Percentiles rank a stretch among this genome's conserved stretches.
Conservation (phyloP, 2,797 vertebrate genomes). For the Chromobotia macracanthus region DNA sequence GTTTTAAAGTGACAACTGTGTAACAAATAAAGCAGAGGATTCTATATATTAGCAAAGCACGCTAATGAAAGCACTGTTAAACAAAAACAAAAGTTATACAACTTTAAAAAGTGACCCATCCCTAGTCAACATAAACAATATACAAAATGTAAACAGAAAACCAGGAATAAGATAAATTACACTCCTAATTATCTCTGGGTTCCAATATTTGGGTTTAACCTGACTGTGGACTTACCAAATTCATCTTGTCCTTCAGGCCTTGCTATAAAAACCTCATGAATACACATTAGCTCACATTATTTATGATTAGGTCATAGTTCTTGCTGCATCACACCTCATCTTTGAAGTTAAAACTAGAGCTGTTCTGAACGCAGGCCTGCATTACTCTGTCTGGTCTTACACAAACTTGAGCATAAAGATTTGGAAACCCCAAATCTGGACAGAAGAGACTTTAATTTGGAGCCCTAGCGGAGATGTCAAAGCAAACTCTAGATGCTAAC, state of each 20-base stretch:
- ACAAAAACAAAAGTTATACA: neutral
- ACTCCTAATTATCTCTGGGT: neutral
- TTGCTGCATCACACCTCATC: neutral
- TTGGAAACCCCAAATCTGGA: neutral
- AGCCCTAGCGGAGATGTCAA: slow-evolving; percentile 1
- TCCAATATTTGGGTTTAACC: neutral
- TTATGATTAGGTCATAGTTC: neutral
- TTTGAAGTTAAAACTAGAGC: neutral
- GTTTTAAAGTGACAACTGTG: neutral
- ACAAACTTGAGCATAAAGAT: neutral
- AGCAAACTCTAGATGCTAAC: neutral
- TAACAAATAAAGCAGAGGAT: neutral
- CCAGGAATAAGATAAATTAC: neutral
- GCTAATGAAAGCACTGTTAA: too few relatives aligned
- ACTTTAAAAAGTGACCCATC: neutral
- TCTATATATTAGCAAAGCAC: neutral
- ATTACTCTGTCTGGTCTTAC: neutral
- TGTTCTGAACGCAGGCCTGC: neutral
- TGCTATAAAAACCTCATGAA: neutral
- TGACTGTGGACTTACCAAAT: neutral
- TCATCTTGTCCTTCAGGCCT: neutral
- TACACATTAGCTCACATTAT: neutral
- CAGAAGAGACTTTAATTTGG: neutral
- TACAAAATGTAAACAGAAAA: neutral
- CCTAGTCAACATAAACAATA: neutral